phyloP scores from a whole-genome alignment of 2,113 vertebrate genomes.

The Scomber colias region DNA sequence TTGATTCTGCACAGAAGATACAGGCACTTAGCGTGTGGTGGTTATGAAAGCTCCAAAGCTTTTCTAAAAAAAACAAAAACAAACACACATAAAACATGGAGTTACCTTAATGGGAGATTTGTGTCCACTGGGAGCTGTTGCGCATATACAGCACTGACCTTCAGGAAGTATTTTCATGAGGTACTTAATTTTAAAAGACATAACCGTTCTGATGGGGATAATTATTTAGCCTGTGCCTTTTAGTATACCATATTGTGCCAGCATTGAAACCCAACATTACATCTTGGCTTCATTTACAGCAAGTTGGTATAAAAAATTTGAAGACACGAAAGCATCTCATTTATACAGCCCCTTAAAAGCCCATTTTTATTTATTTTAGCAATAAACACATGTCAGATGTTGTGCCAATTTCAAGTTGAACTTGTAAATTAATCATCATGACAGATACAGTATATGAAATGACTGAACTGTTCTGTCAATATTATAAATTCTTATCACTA shows the following conservation, averaged over 20 bases:
- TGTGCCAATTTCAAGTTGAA: constrained; percentile 10
- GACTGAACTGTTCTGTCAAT: not conserved
- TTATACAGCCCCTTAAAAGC: constrained; percentile 1
- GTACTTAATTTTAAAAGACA: constrained; percentile 74
- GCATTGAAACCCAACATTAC: constrained; percentile 32
- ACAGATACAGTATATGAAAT: not conserved
- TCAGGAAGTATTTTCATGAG: constrained; percentile 74
- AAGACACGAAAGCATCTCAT: constrained; percentile 17
- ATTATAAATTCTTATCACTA: not conserved
- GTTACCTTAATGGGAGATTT: constrained; percentile 72
- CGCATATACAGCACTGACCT: constrained; percentile 69
- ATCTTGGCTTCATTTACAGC: constrained; percentile 45
- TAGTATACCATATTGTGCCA: constrained; percentile 60
- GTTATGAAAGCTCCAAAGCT: constrained; percentile 75
- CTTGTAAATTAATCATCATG: not conserved
- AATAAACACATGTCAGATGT: not conserved
- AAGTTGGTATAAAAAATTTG: constrained; percentile 22
- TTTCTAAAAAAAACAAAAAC: constrained; percentile 53
- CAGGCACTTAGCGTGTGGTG: constrained; percentile 69
- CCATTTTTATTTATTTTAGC: constrained; percentile 18
- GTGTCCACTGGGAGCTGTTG: constrained; percentile 67
- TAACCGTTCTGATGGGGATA: constrained; percentile 68
- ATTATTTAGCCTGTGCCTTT: constrained; percentile 65
- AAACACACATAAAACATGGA: constrained; percentile 62
- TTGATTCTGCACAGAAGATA: constrained; percentile 62